Base-by-base conservation (phyloP, 2,888 invertebrate species). In the Mystacides longicornis region DNA sequence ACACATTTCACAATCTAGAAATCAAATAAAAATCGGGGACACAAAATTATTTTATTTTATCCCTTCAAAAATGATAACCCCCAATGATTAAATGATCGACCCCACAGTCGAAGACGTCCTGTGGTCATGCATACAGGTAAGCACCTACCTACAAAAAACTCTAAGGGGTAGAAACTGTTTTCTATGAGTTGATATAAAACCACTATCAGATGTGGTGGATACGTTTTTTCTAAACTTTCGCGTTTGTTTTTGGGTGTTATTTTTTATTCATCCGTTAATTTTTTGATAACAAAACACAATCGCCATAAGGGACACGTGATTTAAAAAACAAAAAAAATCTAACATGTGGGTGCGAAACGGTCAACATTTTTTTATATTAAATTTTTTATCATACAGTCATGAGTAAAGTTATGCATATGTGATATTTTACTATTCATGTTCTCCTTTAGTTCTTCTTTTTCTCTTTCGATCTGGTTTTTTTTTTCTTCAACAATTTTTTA, bases 211-310 rank as follows among this genome's bases (percentile, higher is more conserved):
- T 57, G 57, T 51, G 52, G 37, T 20, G 52, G 18, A 16, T 49
- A 22, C 46, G 14, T 55, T 58, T 55, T 53, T 52, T 55, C 16
- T 46, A 23, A 37, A 52, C 50, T 60, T 55, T 55, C 57, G 60
- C 60, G 18, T 60, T 60, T 60, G 57, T 60, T 55, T 60, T 55
- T 52, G 23, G 47, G 14, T 52, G 49, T 57, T 57, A 57, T 53
- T 45, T 43, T 20, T 33, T 18, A 19, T 21, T 7, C 20, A 48
- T 48, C 11, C 21, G 22, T 21, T 23, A 21, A 23, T 48, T 48
- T 48, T 48, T 48, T 48, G 5, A 20, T 7, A 16, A 21, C 31
- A 46, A 22, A 51, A 31, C 46, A 5, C 11, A 27, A 51, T 46
- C 33, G n/a, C 47, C 42, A 37, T 3, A 3, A 4, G 31, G 43